Conservation (phyloP, 2,888 invertebrate genomes). For the Axea sp. region DNA sequence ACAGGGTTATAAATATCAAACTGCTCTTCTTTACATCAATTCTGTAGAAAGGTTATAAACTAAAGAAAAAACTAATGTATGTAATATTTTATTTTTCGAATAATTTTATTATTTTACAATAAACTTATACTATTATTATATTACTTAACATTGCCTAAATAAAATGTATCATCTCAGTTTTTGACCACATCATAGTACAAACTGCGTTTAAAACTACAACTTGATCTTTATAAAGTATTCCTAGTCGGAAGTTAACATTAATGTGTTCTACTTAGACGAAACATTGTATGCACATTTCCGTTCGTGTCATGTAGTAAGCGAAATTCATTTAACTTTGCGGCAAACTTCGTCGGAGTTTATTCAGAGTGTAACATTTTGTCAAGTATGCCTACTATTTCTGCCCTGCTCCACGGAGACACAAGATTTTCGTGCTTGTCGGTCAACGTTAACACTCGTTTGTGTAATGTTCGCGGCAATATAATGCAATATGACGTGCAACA, state of each 20-base stretch:
- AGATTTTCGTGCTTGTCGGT: constrained; percentile 53
- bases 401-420: constrained; percentile 24
- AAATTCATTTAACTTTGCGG: constrained; percentile 58
- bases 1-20: too few species aligned
- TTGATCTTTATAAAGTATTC: constrained; percentile 34
- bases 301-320: constrained; percentile 44
- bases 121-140: too few species aligned
- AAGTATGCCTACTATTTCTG: constrained; percentile 54
- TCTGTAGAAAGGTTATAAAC: too few species aligned
- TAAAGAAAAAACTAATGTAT: too few species aligned
- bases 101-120: too few species aligned
- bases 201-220: too few species aligned
- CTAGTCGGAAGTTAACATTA: constrained; percentile 33
- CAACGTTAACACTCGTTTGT: constrained; percentile 31
- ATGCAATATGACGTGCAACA: constrained; percentile 63
- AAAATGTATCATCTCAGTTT: too few species aligned
- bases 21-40: too few species aligned
- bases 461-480: constrained; percentile 57
- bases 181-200: too few species aligned
- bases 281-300: constrained; percentile 43
- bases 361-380: constrained; percentile 49
- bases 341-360: constrained; percentile 39
- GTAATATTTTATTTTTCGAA: too few species aligned
- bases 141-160: too few species aligned
- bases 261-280: constrained; percentile 47